Evolutionary conservation across 2,113 vertebrate genomes (phyloP).

Genomic region (Oceanites oceanicus): DNA sequence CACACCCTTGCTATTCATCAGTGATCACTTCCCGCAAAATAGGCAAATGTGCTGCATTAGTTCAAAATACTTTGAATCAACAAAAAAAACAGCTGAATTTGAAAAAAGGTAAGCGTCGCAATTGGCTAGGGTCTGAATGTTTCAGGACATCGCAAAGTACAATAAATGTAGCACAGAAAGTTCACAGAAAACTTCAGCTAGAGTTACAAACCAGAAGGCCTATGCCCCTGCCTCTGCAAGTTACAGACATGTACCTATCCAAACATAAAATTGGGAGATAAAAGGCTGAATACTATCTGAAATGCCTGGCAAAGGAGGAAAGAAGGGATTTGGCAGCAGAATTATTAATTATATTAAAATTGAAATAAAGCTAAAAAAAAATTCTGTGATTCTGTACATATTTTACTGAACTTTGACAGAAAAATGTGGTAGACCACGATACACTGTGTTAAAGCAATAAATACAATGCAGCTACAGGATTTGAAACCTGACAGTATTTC

Average conservation of each 20-base stretch:
- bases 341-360: not conserved
- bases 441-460: not conserved
- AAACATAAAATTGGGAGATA: not conserved
- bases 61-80: not conserved
- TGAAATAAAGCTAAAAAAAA: not conserved
- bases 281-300: not conserved
- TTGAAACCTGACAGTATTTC: slow-evolving; percentile 17
- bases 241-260: not conserved
- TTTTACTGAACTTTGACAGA: not conserved
- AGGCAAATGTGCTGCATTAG: not conserved
- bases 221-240: not conserved
- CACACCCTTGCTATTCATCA: not conserved
- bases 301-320: not conserved
- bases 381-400: not conserved
- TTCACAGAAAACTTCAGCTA: not conserved
- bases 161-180: not conserved
- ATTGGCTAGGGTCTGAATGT: not conserved
- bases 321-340: not conserved
- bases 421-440: not conserved
- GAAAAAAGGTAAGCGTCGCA: not conserved
- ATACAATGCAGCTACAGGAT: not conserved
- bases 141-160: not conserved
- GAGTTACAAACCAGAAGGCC: not conserved
- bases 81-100: not conserved
- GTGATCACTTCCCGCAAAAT: not conserved